A percentile compares a stretch with the other conserved stretches of the same genome.
phyloP scores from a whole-genome alignment of 2,888 invertebrate genomes.

The Cephus pulcher region DNA sequence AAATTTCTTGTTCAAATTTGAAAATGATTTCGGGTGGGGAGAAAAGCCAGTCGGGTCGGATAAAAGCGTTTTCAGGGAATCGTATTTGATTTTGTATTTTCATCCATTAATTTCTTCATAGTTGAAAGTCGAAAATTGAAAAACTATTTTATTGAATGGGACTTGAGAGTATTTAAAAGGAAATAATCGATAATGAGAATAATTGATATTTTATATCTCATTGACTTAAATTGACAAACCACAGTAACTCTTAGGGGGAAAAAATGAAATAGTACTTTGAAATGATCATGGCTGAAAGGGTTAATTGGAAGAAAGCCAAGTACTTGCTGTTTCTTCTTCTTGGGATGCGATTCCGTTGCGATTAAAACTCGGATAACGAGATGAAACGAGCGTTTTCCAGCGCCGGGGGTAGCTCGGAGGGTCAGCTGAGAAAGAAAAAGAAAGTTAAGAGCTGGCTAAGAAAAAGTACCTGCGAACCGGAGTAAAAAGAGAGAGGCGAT shows the following conservation, averaged over 20 bases:
- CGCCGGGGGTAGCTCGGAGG: conserved; percentile 2
- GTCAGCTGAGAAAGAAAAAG: conserved; percentile 1
- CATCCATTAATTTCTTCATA: background rate
- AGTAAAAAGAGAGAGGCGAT: background rate
- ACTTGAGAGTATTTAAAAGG: background rate
- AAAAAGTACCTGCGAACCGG: background rate
- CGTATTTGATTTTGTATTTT: background rate
- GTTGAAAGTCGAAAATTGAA: background rate
- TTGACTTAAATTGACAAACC: background rate
- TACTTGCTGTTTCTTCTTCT: background rate
- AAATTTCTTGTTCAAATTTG: background rate
- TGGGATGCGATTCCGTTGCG: conserved; percentile 14
- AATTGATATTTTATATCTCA: background rate
- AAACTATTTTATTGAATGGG: background rate
- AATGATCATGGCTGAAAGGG: background rate
- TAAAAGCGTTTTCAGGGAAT: background rate
- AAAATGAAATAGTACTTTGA: background rate
- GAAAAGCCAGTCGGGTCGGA: background rate
- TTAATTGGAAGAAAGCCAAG: background rate
- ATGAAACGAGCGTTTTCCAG: conserved; percentile 20
- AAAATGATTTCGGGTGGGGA: background rate
- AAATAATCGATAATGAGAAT: background rate
- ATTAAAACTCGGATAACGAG: conserved; percentile 28
- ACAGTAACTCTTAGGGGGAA: background rate
- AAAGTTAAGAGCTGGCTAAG: background rate